phyloP scores from a whole-genome alignment of 1,140 invertebrate genomes.

The Caenorhabditis briggsae region DNA sequence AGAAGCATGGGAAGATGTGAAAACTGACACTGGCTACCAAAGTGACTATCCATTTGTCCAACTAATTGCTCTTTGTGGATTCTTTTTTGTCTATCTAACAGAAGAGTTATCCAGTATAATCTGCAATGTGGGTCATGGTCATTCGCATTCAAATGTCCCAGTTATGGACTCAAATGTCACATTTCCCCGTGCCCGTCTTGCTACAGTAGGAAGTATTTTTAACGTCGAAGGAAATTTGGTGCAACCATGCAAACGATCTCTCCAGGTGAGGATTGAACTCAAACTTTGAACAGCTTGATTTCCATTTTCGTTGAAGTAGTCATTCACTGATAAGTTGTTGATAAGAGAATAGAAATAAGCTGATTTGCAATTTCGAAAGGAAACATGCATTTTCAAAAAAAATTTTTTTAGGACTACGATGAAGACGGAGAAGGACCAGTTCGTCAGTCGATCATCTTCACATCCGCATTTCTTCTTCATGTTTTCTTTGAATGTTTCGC shows the following conservation, averaged over 20 bases:
- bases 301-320: neutral
- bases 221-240: constrained; percentile 56
- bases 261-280: neutral
- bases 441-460: constrained; percentile 67
- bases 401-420: constrained; percentile 35
- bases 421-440: constrained; percentile 29
- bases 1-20: constrained; percentile 65
- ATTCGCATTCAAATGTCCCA: constrained; percentile 50
- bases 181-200: neutral
- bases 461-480: constrained; percentile 82
- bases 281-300: too few relatives aligned
- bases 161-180: constrained; percentile 18
- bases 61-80: constrained; percentile 81
- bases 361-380: too few relatives aligned
- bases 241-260: constrained; percentile 8
- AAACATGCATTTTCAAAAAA: constrained; percentile 18
- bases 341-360: too few relatives aligned
- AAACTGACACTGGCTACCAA: constrained; percentile 57
- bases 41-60: constrained; percentile 80
- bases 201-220: constrained; percentile 59
- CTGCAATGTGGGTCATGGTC: constrained; percentile 57
- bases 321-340: neutral
- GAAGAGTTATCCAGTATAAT: constrained; percentile 80
- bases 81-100: constrained; percentile 81
- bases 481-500: constrained; percentile 85